Evolutionary conservation across 2,113 vertebrate species (phyloP), one percentile per base, ranked within the genome.

Genomic region (Ovibos moschatus): DNA sequence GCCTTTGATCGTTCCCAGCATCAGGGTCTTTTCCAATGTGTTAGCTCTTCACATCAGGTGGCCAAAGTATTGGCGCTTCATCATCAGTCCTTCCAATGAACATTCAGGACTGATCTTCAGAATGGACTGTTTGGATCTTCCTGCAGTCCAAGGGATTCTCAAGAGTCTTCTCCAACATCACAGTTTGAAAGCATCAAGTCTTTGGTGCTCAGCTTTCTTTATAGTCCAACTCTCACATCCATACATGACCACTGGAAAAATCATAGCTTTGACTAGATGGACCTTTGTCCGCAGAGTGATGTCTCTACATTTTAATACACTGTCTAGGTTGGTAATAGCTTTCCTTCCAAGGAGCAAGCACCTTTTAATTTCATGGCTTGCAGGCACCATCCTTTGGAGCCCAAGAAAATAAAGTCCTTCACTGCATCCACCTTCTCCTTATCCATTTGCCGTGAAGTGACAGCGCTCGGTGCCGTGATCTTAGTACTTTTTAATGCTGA

Each of bases 391-490:
- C 67, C 2, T 13, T 40, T 40, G 36, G 67, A 40, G 36, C 36
- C 36, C 36, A 5, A 0, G 5, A 40, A 74, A 36, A 25, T 36
- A 74, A 74, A 74, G 21, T 25, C 36, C 11, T 10, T 23, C 67
- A 25, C 36, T 74, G 36, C 36, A 6, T 7, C 67, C 19, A 25
- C 17, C 67, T 21, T 25, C 21, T 74, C 67, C 67, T 40, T 40
- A 3, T 23, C 36, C 21, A 74, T 25, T 25, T 74, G 67, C 67
- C 21, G 0, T 23, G 36, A 74, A 25, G 11, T 74, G 67, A 40
- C 36, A 7, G 11, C 1, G 3, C 36, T 40, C 21, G 67, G 25
- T 1, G 19, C 11, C 36, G 0, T 6, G 67, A 40, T 40, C 11
- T 40, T 40, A 40, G 10, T 25, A 21, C 1, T 40, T 21, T 40